phyloP scores from a whole-genome alignment of 2,113 vertebrate species.

The Arvicanthis niloticus region DNA sequence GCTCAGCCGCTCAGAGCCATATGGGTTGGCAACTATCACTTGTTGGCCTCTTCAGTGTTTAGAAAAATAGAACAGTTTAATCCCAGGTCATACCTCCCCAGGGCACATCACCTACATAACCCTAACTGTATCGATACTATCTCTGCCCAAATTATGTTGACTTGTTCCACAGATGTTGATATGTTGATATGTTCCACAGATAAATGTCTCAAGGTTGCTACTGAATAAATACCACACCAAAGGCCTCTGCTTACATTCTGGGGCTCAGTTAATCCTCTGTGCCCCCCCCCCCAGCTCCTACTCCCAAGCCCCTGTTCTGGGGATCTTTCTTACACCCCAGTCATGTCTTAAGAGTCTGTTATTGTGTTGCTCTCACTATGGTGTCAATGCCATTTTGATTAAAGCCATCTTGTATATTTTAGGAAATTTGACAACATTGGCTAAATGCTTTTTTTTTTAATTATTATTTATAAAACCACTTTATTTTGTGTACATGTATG shows the following conservation, averaged over 20 bases:
- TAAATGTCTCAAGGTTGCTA: background rate
- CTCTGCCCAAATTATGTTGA: background rate
- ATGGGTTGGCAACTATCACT: background rate
- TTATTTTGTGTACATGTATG: background rate
- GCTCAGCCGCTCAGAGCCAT: background rate
- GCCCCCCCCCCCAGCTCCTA: background rate
- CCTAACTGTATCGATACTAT: background rate
- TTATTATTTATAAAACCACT: background rate
- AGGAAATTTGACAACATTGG: constrained; percentile 7
- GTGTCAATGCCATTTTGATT: background rate
- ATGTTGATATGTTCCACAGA: background rate
- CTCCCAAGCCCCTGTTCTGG: background rate
- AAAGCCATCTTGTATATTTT: background rate
- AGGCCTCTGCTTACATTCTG: background rate
- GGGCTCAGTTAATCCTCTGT: background rate
- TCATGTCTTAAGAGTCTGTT: background rate
- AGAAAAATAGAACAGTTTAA: background rate
- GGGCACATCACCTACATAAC: background rate
- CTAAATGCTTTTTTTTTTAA: background rate
- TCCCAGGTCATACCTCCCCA: background rate
- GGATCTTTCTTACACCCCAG: background rate
- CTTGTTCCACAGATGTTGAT: background rate
- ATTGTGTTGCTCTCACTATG: background rate
- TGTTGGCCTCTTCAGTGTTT: background rate
- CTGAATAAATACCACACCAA: background rate